Conservation (phyloP, 2,113 vertebrate species). For the Onychorhynchus coronatus region DNA sequence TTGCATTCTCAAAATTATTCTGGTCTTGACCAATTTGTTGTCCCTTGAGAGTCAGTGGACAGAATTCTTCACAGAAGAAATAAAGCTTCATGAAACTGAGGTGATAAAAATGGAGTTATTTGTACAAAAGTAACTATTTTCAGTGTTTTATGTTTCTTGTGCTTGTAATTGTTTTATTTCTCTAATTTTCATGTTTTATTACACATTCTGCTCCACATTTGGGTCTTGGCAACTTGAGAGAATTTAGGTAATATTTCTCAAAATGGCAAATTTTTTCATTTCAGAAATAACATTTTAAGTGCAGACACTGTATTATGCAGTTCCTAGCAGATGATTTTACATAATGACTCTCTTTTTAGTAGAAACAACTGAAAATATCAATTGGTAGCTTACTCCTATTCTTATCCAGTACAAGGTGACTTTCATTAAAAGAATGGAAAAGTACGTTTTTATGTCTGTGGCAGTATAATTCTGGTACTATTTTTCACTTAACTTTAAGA, state of each 20-base stretch:
- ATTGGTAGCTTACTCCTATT: neutral
- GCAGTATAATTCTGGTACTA: neutral
- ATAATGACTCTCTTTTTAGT: neutral
- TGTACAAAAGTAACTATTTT: neutral
- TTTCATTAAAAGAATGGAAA: constrained; percentile 19
- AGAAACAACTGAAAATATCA: constrained; percentile 4
- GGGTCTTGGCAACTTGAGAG: neutral
- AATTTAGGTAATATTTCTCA: constrained; percentile 6
- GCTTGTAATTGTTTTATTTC: neutral
- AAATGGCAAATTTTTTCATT: neutral
- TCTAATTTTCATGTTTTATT: constrained; percentile 28
- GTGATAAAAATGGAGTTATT: neutral
- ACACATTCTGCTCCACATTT: neutral
- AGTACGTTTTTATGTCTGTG: neutral
- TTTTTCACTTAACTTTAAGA: constrained; percentile 38
- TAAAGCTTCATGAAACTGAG: neutral
- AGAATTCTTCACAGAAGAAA: neutral
- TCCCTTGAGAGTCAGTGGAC: neutral
- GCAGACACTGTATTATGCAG: neutral
- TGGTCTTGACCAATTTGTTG: neutral
- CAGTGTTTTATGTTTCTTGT: neutral
- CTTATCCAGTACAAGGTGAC: neutral
- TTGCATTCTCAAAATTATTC: neutral
- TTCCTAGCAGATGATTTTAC: neutral
- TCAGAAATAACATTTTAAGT: neutral